Base-by-base conservation (phyloP, 2,888 invertebrate species). In the Cerceris ruficornis region DNA sequence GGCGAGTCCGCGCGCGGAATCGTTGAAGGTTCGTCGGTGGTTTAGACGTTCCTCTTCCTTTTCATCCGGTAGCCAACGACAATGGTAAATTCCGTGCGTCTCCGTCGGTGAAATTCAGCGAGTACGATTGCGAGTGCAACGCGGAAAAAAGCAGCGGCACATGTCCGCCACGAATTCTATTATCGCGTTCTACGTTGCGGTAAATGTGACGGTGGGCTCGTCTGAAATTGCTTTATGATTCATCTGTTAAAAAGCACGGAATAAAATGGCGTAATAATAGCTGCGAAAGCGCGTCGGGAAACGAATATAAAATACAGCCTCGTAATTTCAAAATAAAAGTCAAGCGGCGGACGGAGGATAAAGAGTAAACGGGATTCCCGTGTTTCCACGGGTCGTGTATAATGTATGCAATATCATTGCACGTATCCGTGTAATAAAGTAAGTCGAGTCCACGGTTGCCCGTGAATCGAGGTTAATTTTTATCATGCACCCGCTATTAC, bases 401-500 rank as follows among this genome's bases (percentile, higher is more conserved):
- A 69, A 73, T 67, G 17, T 57, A 70, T 55, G 69, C 46, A 65
- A 68, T 74, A 59, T 65, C 60, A 73, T 68, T 67, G 65, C 39
- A 58, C 59, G 64, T 49, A 61, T 49, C 42, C 49, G n/a, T 49
- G 65, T 75, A 70, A 75, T 75, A 72, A 74, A 75, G 70, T 68
- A 65, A 54, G 49, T 43, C 58, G 66, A 49, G 28, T 14, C 42
- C 14, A 43, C n/a, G 6, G 54, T 17, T 5, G 28, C 14, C 15
- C 15, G 64, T 52, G 75, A 71, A 71, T 59, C 61, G 55, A 46
- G 69, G 75, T 82, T 84, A 80, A 85, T 85, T 78, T 82, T 80
- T 72, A 74, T 77, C 71, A 66, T 68, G 43, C 61, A 54, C 46
- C n/a, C 17, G 41, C 65, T 52, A 13, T 52, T 13, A 9, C 41